A percentile compares a stretch with the other conserved stretches of the same genome.
Conservation (phyloP, 92 coral and sea anemone species). For the Parazoanthus swiftii region DNA sequence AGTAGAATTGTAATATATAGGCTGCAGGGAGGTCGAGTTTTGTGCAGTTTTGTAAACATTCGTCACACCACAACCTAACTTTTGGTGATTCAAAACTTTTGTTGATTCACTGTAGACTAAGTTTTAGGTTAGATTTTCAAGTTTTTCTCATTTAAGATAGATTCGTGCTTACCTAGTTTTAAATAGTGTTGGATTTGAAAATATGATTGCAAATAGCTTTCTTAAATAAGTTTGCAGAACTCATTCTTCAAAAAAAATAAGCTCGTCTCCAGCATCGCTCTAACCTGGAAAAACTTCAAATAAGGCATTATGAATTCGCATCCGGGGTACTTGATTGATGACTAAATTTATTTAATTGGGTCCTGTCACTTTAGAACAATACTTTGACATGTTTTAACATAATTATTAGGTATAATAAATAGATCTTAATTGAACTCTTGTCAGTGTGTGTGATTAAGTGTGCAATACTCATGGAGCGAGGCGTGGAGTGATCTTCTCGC, state of each 20-base stretch:
- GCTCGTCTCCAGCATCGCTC: too few relatives aligned
- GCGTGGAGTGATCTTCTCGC: not conserved
- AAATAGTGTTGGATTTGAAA: too few relatives aligned
- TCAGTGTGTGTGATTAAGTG: not conserved
- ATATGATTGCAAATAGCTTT: too few relatives aligned
- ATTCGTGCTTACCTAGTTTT: not conserved
- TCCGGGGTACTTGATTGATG: conserved; percentile 14
- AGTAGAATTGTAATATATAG: too few relatives aligned
- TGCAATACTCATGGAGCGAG: not conserved
- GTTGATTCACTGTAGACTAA: not conserved
- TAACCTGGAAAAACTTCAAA: not conserved
- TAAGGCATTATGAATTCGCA: not conserved
- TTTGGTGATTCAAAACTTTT: too few relatives aligned
- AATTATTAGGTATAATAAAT: conserved; percentile 5
- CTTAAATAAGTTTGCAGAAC: not conserved
- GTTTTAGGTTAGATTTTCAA: not conserved
- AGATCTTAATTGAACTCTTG: conserved; percentile 2
- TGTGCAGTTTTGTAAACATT: too few relatives aligned
- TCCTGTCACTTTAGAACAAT: not conserved
- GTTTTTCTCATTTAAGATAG: not conserved
- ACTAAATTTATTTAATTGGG: not conserved
- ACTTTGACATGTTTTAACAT: conserved; percentile 12
- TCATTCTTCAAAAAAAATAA: too few relatives aligned
- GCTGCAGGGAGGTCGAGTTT: too few relatives aligned
- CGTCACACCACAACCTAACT: too few relatives aligned